phyloP scores from a whole-genome alignment of 2,113 vertebrate species.

The Rhineura floridana region DNA sequence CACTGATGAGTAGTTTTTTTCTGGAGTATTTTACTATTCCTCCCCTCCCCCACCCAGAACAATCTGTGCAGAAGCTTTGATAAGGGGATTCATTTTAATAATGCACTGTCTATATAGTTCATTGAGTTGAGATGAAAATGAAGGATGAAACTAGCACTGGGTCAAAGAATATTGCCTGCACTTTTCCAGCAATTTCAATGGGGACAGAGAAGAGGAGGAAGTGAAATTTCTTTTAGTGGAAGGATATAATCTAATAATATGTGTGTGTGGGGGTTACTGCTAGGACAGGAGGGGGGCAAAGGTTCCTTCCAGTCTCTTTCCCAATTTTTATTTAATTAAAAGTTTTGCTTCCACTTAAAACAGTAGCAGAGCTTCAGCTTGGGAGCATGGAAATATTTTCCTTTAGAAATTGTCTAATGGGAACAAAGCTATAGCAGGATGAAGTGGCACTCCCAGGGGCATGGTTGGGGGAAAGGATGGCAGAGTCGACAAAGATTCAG shows the following conservation, averaged over 20 bases:
- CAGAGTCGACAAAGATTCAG: not conserved
- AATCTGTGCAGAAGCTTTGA: not conserved
- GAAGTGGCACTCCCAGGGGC: too few relatives aligned
- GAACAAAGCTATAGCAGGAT: too few relatives aligned
- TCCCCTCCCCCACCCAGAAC: too few relatives aligned
- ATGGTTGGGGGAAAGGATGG: too few relatives aligned
- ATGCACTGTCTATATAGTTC: too few relatives aligned
- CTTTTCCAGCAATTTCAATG: not conserved
- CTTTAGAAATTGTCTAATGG: too few relatives aligned
- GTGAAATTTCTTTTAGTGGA: not conserved
- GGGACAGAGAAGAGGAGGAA: not conserved
- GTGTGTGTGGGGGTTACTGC: not conserved
- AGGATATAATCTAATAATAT: too few relatives aligned
- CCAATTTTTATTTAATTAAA: too few relatives aligned
- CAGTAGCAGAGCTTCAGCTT: not conserved
- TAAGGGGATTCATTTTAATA: too few relatives aligned
- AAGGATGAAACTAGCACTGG: not conserved
- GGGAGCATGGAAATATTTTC: too few relatives aligned
- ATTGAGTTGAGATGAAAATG: not conserved
- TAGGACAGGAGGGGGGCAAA: not conserved
- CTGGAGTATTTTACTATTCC: too few relatives aligned
- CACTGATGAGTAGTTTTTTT: too few relatives aligned
- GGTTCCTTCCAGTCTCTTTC: not conserved
- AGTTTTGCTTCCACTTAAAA: not conserved
- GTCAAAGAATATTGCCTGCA: not conserved